Evolutionary conservation across 2,888 invertebrate genomes (phyloP), one percentile per base, ranked within the genome.

Genomic region (Protodeltote pygarga): DNA sequence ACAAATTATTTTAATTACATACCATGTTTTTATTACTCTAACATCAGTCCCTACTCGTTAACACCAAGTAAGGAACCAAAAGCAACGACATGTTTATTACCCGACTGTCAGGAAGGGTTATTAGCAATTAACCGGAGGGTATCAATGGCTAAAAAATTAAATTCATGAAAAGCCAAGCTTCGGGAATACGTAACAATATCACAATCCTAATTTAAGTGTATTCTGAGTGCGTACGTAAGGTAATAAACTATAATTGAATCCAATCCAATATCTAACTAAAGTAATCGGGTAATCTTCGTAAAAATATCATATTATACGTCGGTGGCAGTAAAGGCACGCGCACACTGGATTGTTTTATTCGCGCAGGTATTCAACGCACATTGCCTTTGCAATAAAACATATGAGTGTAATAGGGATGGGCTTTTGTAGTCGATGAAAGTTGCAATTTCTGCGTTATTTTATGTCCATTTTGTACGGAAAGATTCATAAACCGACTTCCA

Each of bases 361-460:
- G 72, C 77, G 75, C 73, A 81, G 79, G 79, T 70, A 84, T 86
- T 83, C 85, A 66, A 83, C 81, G 82, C 84, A 83, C 81, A 80
- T 74, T 73, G 71, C 69, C 65, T 51, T 37, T 55, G 70, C 74
- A 81, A 86, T 82, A 88, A 88, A 88, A 84, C 77, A 73, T 75
- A 77, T 71, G 75, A 76, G 73, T 71, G 32, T 10, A 24, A 6
- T 81, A 83, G 81, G 65, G 83, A 46, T 73, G 82, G 10, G 34
- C 4, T 5, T 28, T 19, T 39, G 44, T 64, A 45, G 49, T 49
- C 40, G n/a, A n/a, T n/a, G n/a, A n/a, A n/a, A n/a, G n/a, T n/a
- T n/a, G n/a, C n/a, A n/a, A n/a, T n/a, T n/a, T n/a, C n/a, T n/a
- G n/a, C n/a, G n/a, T n/a, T n/a, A n/a, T n/a, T n/a, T n/a, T n/a